Evolutionary conservation across 2,113 vertebrate genomes (phyloP), one percentile per base, ranked within the genome.

Genomic region (Xyrauchen texanus): DNA sequence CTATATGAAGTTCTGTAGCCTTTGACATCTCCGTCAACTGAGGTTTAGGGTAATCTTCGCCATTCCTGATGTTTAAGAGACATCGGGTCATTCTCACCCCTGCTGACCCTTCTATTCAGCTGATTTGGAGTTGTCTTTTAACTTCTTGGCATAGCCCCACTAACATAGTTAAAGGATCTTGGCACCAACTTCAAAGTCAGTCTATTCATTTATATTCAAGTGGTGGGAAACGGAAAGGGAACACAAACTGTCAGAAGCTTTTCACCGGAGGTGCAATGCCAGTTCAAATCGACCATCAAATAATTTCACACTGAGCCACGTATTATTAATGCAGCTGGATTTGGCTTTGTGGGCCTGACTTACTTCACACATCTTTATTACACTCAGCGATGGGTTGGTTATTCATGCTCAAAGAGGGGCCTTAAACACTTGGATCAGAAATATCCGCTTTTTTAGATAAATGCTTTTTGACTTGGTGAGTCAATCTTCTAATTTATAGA

Each of bases 131-230:
- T 44, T 60, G 34, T 67, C 70, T 85, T 90, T 86, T 90, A 78
- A 83, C 84, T 84, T 89, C 84, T 86, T 86, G 86, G 81, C 83
- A 81, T 88, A 68, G 85, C 83, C 81, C 88, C 85, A 64, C 51
- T 69, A 71, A 84, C 76, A 87, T 60, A 49, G 82, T 87, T 91
- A 86, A 92, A 86, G 77, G 86, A 92, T 93, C 86, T 92, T 93
- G 92, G 92, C 91, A 91, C 85, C 85, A 88, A 87, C 87, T 93
- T 91, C 90, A 91, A 91, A 91, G 91, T 91, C 89, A 86, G 78
- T 90, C 91, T 92, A 88, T 93, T 93, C 89, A 92, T 94, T 95
- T 92, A 90, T 90, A 93, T 93, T 94, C 90, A 93, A 93, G 69
- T 51, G 45, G 64, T 69, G 49, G 63, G 78, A 66, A 73, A 66